These are phyloP conservation scores for Chamaea fasciata DNA, from an alignment of 2,113 vertebrate genomes.

Conservation along the genomic window DNA sequence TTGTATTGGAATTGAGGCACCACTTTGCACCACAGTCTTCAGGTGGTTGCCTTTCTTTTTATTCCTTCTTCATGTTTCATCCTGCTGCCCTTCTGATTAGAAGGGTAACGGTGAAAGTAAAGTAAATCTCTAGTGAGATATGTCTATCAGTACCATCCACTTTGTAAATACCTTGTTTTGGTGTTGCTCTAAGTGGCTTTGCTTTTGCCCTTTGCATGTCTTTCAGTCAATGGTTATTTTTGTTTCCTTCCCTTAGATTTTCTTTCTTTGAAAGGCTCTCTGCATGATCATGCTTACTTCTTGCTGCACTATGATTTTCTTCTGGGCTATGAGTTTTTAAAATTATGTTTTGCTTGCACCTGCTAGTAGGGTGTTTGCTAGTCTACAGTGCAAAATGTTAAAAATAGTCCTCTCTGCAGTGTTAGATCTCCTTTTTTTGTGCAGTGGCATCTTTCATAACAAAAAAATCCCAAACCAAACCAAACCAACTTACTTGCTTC, in stretches of 20 bases:
- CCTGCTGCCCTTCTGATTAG: not conserved
- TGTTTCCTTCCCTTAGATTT: not conserved
- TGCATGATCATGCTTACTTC: not conserved
- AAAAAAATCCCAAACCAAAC: not conserved
- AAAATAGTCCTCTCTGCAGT: not conserved
- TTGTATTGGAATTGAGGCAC: not conserved
- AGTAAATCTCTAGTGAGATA: not conserved
- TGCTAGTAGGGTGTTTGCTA: not conserved
- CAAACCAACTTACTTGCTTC: not conserved
- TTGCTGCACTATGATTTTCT: not conserved
- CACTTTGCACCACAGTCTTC: not conserved
- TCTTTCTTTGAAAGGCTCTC: not conserved
- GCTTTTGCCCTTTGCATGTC: not conserved
- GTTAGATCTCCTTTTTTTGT: not conserved
- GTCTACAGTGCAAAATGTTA: not conserved
- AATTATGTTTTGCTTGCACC: not conserved
- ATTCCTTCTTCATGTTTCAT: not conserved
- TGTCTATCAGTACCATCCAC: rapidly evolving
- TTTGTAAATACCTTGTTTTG: not conserved
- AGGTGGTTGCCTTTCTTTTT: not conserved
- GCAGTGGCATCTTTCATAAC: not conserved
- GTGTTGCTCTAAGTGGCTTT: not conserved
- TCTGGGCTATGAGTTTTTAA: not conserved
- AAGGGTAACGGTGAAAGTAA: not conserved
- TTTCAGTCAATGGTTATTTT: not conserved